These are phyloP conservation scores for Achlya flavicornis DNA, from an alignment of 2,888 invertebrate genomes.

Conservation along the genomic window DNA sequence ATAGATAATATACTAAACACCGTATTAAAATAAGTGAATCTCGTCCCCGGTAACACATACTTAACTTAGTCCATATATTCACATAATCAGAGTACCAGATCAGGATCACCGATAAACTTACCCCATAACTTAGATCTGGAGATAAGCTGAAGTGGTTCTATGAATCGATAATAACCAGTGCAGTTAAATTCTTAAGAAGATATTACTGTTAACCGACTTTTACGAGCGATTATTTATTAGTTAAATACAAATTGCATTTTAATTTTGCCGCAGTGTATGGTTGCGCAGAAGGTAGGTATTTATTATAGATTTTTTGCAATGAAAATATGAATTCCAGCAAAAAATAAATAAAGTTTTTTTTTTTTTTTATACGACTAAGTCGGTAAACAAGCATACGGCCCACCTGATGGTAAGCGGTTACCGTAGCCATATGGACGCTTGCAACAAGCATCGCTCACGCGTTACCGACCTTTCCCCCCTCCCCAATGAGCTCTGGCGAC, in stretches of 20 bases:
- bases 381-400: too few relatives aligned
- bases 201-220: slow-evolving; percentile 12
- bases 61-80: background rate
- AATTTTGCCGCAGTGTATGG: too few relatives aligned
- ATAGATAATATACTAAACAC: background rate
- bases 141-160: background rate
- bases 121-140: slow-evolving; percentile 3
- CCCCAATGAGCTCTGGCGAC: too few relatives aligned
- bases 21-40: background rate
- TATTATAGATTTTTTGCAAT: too few relatives aligned
- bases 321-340: too few relatives aligned
- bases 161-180: slow-evolving; percentile 7
- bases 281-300: too few relatives aligned
- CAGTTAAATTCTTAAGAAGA: background rate
- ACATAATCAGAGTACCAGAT: background rate
- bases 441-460: too few relatives aligned
- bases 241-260: slow-evolving; percentile 9
- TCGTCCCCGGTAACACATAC: background rate
- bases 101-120: slow-evolving; percentile 1
- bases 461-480: too few relatives aligned
- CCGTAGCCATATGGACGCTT: too few relatives aligned
- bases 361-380: too few relatives aligned
- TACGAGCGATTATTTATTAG: slow-evolving; percentile 17
- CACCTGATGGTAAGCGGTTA: too few relatives aligned
- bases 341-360: too few relatives aligned